Evolutionary conservation across 2,888 invertebrate species (phyloP).

Genomic region (Cantharis lateralis): DNA sequence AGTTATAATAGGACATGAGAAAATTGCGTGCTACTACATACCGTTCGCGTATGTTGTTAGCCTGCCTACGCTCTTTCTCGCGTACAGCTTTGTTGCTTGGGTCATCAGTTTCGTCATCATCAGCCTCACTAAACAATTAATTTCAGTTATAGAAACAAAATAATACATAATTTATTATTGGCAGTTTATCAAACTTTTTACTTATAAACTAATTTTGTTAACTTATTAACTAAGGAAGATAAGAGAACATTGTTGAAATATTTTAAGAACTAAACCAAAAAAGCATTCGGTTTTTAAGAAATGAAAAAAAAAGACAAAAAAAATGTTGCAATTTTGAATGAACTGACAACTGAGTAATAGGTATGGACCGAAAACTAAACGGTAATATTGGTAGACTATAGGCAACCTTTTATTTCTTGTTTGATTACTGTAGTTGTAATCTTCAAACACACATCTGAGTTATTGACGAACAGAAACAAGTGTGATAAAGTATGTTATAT

Average conservation of each 20-base stretch:
- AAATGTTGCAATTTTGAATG: neutral
- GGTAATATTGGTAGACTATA: neutral
- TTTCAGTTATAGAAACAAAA: conserved; percentile 7
- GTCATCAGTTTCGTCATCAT: conserved; percentile 80
- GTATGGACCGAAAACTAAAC: neutral
- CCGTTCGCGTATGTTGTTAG: conserved; percentile 98
- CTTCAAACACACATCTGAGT: too few species aligned
- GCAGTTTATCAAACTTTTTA: conserved; percentile 23
- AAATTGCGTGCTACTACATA: conserved; percentile 63
- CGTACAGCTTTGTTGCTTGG: conserved; percentile 90
- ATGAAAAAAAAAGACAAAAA: neutral
- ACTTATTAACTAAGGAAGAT: neutral
- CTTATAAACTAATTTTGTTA: neutral
- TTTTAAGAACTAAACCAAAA: neutral
- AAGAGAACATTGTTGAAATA: neutral
- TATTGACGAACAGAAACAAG: too few species aligned
- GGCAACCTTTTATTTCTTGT: neutral
- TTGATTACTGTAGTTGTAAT: neutral
- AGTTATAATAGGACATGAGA: neutral
- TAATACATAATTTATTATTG: neutral
- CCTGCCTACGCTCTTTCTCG: conserved; percentile 93
- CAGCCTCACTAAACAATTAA: conserved; percentile 80
- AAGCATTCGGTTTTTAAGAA: neutral
- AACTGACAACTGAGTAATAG: neutral
- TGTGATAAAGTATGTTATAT: too few species aligned